Evolutionary conservation across 2,113 vertebrate species (phyloP).

Genomic region (Aegithalos caudatus): DNA sequence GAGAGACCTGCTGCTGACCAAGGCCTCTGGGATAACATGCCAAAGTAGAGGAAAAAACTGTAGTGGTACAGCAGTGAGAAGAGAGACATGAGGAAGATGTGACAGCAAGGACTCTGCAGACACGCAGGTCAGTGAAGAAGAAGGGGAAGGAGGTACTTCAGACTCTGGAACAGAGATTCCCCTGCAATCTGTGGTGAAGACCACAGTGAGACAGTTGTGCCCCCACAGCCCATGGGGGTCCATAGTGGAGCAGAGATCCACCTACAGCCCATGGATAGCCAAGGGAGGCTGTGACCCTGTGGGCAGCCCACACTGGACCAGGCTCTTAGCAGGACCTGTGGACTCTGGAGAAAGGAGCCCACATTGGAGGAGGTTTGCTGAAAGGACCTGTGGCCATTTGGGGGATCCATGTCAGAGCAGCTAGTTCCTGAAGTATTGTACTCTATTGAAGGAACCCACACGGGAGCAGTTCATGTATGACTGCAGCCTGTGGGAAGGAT

Average conservation of each 20-base stretch:
- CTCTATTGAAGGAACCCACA: accelerated
- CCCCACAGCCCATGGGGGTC: accelerated
- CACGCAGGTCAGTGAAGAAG: neutral
- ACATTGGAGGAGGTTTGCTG: neutral
- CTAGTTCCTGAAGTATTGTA: neutral
- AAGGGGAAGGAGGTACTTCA: neutral
- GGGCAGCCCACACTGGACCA: neutral
- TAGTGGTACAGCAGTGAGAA: neutral
- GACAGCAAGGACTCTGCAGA: neutral
- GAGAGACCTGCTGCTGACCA: neutral
- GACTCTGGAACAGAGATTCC: neutral
- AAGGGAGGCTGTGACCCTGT: neutral
- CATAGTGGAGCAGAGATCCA: neutral
- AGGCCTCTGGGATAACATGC: neutral
- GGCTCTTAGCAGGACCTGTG: neutral
- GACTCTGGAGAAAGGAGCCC: neutral
- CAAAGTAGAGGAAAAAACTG: neutral
- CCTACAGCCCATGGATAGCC: neutral
- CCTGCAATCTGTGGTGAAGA: accelerated
- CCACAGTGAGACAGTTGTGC: accelerated
- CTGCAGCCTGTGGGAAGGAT: neutral
- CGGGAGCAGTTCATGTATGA: neutral
- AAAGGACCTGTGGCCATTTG: neutral
- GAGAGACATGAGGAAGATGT: neutral
- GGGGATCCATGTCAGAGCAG: neutral